Evolutionary conservation across 2,113 vertebrate genomes (phyloP).

Genomic region (Talpa occidentalis): DNA sequence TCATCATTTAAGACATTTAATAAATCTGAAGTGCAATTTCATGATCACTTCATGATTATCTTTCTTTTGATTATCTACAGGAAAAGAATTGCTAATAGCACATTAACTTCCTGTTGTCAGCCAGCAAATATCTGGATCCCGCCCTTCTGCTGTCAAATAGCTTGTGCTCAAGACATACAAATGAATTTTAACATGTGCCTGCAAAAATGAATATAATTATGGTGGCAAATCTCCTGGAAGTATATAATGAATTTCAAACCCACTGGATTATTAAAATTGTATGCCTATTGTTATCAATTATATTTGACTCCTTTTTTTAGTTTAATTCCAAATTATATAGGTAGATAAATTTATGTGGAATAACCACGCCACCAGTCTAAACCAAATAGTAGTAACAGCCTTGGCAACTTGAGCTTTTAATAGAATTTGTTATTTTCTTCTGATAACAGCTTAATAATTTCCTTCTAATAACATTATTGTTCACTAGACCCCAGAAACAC

Average conservation of each 20-base stretch:
- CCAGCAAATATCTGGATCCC: neutral
- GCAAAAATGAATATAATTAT: constrained; percentile 59
- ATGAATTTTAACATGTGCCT: constrained; percentile 57
- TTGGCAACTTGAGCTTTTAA: neutral
- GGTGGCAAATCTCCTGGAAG: constrained; percentile 71
- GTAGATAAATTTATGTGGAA: neutral
- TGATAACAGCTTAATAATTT: neutral
- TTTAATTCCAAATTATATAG: neutral
- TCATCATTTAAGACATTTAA: constrained; percentile 64
- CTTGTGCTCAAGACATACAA: constrained; percentile 64
- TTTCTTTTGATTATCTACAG: neutral
- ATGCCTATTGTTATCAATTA: neutral
- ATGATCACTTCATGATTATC: constrained; percentile 9
- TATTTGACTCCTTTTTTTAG: neutral
- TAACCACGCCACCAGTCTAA: neutral
- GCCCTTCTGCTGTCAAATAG: constrained; percentile 26
- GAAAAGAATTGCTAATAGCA: neutral
- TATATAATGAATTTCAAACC: constrained; percentile 74
- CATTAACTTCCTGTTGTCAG: neutral
- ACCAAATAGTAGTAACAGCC: neutral
- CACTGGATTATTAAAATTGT: neutral
- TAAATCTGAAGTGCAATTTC: constrained; percentile 62
- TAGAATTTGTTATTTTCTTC: constrained; percentile 28
- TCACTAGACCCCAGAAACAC: neutral
- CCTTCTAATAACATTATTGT: neutral